These are phyloP conservation scores for Centropyge bicolor DNA, from an alignment of 2,797 vertebrate genomes.

Conservation along the genomic window DNA sequence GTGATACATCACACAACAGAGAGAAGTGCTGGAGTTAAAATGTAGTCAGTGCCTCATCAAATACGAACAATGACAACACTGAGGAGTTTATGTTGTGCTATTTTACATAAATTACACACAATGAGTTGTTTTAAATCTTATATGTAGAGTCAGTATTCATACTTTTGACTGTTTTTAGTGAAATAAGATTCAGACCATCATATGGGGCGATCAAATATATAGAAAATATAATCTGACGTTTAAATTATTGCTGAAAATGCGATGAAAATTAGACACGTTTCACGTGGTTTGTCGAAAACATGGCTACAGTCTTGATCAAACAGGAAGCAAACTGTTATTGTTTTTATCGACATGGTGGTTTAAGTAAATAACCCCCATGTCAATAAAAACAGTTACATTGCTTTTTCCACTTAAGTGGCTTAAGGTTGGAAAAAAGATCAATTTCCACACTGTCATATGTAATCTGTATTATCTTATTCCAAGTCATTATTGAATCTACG, in stretches of 20 bases:
- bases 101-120: background rate
- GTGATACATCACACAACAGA: conserved; percentile 33
- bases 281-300: background rate
- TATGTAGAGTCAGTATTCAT: background rate
- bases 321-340: background rate
- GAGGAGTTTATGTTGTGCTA: background rate
- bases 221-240: background rate
- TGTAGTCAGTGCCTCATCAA: background rate
- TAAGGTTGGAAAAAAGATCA: background rate
- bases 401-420: background rate
- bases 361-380: too few relatives aligned
- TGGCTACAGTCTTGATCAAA: background rate
- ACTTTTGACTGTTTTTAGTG: background rate
- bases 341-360: background rate
- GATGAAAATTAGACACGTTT: background rate
- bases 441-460: background rate
- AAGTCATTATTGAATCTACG: background rate
- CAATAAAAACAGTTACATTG: too few relatives aligned
- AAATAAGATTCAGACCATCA: too few relatives aligned
- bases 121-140: background rate
- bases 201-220: background rate
- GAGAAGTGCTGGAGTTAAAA: conserved; percentile 5
- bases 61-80: background rate
- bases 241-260: background rate
- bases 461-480: too few relatives aligned